Conservation (phyloP, 2,797 vertebrate species). For the Sorex maritimensis region DNA sequence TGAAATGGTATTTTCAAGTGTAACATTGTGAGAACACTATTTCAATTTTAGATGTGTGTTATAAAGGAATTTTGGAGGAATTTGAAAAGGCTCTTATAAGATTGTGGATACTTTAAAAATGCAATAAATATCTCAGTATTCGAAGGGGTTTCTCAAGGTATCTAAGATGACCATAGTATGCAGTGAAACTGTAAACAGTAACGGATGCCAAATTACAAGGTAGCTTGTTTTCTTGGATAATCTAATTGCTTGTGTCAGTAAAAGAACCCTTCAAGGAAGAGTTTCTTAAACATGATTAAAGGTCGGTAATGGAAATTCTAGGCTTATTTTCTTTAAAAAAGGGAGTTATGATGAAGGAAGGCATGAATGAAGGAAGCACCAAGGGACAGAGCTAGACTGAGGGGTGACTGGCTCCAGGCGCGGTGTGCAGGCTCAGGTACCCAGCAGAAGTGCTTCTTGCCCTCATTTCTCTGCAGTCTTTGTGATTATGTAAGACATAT, state of each 20-base stretch:
- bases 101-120: slow-evolving; percentile 83
- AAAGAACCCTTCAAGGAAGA: slow-evolving; percentile 75
- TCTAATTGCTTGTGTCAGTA: slow-evolving; percentile 69
- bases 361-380: not conserved
- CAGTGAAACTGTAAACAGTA: slow-evolving; percentile 74
- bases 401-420: not conserved
- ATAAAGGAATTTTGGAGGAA: slow-evolving; percentile 69
- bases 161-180: slow-evolving; percentile 74
- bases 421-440: not conserved
- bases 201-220: slow-evolving; percentile 85
- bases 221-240: slow-evolving; percentile 75
- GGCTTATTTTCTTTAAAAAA: slow-evolving; percentile 78
- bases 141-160: slow-evolving; percentile 89
- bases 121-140: slow-evolving; percentile 91
- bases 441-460: slow-evolving; percentile 51
- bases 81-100: slow-evolving; percentile 65
- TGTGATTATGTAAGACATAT: slow-evolving; percentile 75
- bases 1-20: slow-evolving; percentile 86
- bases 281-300: slow-evolving; percentile 44
- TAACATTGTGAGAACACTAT: slow-evolving; percentile 70
- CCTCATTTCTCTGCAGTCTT: slow-evolving; percentile 67
- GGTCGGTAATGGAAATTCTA: slow-evolving; percentile 67
- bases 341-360: not conserved
- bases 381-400: not conserved
- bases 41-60: slow-evolving; percentile 75